Conservation (phyloP, 2,113 vertebrate species). For the Corvus moneduloides region DNA sequence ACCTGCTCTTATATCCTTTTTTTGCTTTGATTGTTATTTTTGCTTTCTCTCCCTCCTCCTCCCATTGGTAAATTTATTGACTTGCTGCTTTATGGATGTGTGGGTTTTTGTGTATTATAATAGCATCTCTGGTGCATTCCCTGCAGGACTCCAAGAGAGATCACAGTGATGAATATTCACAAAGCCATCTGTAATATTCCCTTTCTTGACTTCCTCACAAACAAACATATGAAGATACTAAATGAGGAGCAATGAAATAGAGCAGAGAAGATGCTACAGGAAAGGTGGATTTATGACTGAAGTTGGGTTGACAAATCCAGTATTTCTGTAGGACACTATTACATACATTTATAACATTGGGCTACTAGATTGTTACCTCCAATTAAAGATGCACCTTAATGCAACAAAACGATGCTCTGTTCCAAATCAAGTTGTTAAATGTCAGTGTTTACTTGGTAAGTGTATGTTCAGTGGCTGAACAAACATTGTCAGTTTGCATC, state of each 20-base stretch:
- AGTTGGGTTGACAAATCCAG: conserved; percentile 16
- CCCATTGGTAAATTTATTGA: neutral
- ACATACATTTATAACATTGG: conserved; percentile 1
- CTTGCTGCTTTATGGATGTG: neutral
- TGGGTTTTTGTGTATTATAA: neutral
- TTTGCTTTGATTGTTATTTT: neutral
- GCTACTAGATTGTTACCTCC: conserved; percentile 50
- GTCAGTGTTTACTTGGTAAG: conserved; percentile 46
- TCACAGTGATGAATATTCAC: conserved; percentile 92
- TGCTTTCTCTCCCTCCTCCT: neutral
- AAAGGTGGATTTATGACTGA: conserved; percentile 27
- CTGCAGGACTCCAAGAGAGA: conserved; percentile 89
- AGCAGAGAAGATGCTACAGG: conserved; percentile 8
- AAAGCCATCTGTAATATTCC: conserved; percentile 91
- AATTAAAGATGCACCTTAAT: conserved; percentile 56
- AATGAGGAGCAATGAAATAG: conserved; percentile 71
- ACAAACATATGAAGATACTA: conserved; percentile 90
- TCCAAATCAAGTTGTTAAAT: conserved; percentile 45
- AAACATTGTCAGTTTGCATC: conserved; percentile 12
- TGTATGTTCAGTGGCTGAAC: conserved; percentile 44
- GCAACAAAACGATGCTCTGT: conserved; percentile 29
- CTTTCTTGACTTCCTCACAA: conserved; percentile 95
- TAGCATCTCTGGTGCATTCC: conserved; percentile 47
- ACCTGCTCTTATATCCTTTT: neutral
- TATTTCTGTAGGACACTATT: conserved; percentile 26